Conservation (phyloP, 2,888 invertebrate genomes). For the Andrena haemorrhoa region DNA sequence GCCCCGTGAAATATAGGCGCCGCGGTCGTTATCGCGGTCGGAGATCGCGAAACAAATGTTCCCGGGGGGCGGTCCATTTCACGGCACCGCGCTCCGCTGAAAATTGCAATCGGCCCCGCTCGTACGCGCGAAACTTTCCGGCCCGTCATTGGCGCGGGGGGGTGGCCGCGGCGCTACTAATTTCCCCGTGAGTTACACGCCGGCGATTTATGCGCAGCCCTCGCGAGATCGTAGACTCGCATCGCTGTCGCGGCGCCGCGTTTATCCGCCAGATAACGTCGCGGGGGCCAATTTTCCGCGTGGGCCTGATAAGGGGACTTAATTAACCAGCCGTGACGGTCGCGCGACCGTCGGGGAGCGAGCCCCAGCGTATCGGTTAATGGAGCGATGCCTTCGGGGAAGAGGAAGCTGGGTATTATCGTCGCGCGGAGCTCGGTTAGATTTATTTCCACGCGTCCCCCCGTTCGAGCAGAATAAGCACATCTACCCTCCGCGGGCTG, state of each 20-base stretch:
- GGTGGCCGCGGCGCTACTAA: too few relatives aligned
- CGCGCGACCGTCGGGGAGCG: too few relatives aligned
- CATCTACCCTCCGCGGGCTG: conserved; percentile 52
- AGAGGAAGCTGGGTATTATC: conserved; percentile 52
- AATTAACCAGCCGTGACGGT: too few relatives aligned
- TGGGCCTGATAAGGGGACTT: too few relatives aligned
- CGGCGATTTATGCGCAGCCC: too few relatives aligned
- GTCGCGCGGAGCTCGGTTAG: conserved; percentile 49
- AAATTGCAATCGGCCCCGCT: not conserved
- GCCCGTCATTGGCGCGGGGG: not conserved
- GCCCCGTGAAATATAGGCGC: not conserved
- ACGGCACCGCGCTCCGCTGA: conserved; percentile 1
- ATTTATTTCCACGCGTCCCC: conserved; percentile 63
- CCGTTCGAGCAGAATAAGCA: conserved; percentile 62
- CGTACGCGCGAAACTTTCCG: not conserved
- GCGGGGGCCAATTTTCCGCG: too few relatives aligned
- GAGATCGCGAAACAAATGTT: conserved; percentile 30
- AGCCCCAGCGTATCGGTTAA: conserved; percentile 45
- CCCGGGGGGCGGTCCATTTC: conserved; percentile 5
- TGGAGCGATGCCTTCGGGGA: conserved; percentile 47
- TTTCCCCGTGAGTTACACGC: too few relatives aligned
- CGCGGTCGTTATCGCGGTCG: conserved; percentile 5
- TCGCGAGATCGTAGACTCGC: too few relatives aligned
- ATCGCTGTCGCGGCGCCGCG: too few relatives aligned
- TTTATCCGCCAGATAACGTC: too few relatives aligned